A percentile compares a stretch with the other conserved stretches of the same genome.
Evolutionary conservation across 1,140 invertebrate genomes (phyloP).

Genomic region (Conus betulinus): DNA sequence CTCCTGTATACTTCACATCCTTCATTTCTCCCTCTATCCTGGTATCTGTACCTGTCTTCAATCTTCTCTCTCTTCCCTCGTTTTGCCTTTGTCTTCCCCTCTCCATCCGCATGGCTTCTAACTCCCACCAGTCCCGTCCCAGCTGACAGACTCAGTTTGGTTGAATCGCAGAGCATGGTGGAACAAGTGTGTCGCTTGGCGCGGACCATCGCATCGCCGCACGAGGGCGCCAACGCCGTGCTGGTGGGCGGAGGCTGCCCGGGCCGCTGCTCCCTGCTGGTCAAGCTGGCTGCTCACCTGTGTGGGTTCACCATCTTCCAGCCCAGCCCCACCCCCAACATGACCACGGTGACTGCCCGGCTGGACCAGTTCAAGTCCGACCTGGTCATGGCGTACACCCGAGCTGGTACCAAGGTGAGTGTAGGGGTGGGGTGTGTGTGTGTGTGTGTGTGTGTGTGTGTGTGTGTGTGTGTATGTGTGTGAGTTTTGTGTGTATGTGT

Average conservation of each 20-base stretch:
- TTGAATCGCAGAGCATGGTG: conserved; percentile 63
- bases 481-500: too few relatives aligned
- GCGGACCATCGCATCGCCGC: conserved; percentile 70
- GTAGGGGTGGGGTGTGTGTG: not conserved
- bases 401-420: conserved; percentile 71
- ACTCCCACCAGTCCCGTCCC: too few relatives aligned
- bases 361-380: conserved; percentile 73
- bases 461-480: not conserved
- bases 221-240: conserved; percentile 71
- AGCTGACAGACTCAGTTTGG: too few relatives aligned
- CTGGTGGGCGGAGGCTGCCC: conserved; percentile 72
- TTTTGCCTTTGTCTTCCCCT: too few relatives aligned
- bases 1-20: too few relatives aligned
- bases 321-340: conserved; percentile 63
- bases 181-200: conserved; percentile 72
- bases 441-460: conserved; percentile 8
- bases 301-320: conserved; percentile 70
- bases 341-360: conserved; percentile 54
- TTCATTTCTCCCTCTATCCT: too few relatives aligned
- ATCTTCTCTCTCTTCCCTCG: too few relatives aligned
- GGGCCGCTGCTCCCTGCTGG: conserved; percentile 65
- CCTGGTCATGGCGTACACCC: conserved; percentile 69
- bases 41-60: too few relatives aligned
- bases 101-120: too few relatives aligned
- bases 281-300: conserved; percentile 71